These are phyloP conservation scores for Tachina grossa DNA, from an alignment of 2,888 invertebrate genomes.

Conservation along the genomic window DNA sequence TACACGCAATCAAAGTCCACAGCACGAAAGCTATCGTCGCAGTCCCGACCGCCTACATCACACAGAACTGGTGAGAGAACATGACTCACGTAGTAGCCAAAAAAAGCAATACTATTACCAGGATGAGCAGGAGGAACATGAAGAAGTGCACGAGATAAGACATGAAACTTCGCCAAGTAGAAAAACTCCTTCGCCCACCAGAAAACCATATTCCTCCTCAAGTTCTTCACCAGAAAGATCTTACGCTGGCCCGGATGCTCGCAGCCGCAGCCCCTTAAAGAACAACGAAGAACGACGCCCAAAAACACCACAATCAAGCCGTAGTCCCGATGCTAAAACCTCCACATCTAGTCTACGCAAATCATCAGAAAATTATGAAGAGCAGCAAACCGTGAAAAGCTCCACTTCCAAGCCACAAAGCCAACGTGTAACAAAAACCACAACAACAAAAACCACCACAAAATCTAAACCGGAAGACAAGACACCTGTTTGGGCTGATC, in stretches of 20 bases:
- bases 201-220: slow-evolving; percentile 36
- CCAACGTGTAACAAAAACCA: slow-evolving; percentile 67
- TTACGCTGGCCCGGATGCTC: slow-evolving; percentile 34
- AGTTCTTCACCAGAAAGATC: slow-evolving; percentile 43
- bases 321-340: slow-evolving; percentile 56
- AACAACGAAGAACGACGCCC: slow-evolving; percentile 22
- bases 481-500: slow-evolving; percentile 79
- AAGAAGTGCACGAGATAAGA: slow-evolving; percentile 31
- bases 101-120: slow-evolving; percentile 32
- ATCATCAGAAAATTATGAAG: slow-evolving; percentile 24
- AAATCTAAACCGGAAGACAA: slow-evolving; percentile 69
- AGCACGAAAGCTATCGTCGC: slow-evolving; percentile 8
- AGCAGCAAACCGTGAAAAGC: slow-evolving; percentile 21
- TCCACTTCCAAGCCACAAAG: slow-evolving; percentile 64
- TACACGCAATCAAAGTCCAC: slow-evolving; percentile 41
- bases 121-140: slow-evolving; percentile 24
- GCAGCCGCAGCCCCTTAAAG: slow-evolving; percentile 3
- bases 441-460: slow-evolving; percentile 45
- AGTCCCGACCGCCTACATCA: slow-evolving; percentile 28
- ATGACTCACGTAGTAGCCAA: background rate
- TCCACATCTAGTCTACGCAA: background rate
- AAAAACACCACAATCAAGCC: too few species aligned
- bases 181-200: slow-evolving; percentile 35
- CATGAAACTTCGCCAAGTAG: slow-evolving; percentile 36
- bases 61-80: background rate